A percentile compares a stretch with the other conserved stretches of the same genome.
Conservation (phyloP, 1,140 invertebrate genomes). For the Drosophila cardini region DNA sequence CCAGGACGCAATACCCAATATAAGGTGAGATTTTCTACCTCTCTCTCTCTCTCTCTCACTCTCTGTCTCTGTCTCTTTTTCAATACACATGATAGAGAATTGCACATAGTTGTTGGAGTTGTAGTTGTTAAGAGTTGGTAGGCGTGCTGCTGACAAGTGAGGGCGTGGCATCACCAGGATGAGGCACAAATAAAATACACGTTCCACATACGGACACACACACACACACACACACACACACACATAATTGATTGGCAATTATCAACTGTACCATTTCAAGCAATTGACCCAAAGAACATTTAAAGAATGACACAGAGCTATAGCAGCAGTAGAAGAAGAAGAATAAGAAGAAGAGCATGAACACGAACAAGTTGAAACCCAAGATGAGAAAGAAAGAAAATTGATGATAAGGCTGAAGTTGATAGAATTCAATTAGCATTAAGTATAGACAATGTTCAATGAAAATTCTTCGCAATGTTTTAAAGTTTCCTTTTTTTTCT, state of each 20-base stretch:
- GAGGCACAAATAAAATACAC: slow-evolving; percentile 13
- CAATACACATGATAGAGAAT: slow-evolving; percentile 5
- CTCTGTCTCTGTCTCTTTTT: background rate
- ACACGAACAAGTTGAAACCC: background rate
- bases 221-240: background rate
- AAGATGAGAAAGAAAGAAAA: background rate
- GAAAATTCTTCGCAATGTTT: background rate
- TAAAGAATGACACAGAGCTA: background rate
- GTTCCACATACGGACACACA: background rate
- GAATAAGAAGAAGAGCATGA: no score
- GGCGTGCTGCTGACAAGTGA: slow-evolving; percentile 15
- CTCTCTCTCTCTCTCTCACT: background rate
- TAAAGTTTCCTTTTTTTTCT: no score
- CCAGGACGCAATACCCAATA: slow-evolving; percentile 96
- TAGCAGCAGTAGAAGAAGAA: background rate
- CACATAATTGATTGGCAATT: slow-evolving; percentile 47
- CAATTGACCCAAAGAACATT: slow-evolving; percentile 1
- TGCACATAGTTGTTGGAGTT: background rate
- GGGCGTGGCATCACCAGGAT: slow-evolving; percentile 6
- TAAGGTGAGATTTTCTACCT: slow-evolving; percentile 87
- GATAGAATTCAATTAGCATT: background rate
- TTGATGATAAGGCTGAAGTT: background rate
- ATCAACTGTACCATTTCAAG: slow-evolving; percentile 23
- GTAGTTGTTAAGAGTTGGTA: background rate
- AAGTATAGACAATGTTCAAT: background rate